Evolutionary conservation across 2,113 vertebrate species (phyloP).

Genomic region (Laticauda laticaudata): DNA sequence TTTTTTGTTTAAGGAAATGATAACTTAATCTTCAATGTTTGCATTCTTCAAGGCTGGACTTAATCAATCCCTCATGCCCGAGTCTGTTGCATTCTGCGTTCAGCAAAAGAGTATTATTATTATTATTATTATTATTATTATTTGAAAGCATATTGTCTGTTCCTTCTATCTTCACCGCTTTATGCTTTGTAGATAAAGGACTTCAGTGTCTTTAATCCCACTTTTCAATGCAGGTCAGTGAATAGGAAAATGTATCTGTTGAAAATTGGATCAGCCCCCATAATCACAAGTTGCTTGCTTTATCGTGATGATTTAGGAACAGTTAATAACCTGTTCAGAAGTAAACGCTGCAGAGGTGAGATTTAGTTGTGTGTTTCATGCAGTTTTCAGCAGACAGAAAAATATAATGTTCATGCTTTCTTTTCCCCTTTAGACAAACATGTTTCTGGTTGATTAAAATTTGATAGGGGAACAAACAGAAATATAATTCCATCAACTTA

Average conservation of each 20-base stretch:
- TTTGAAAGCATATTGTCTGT: conserved; percentile 56
- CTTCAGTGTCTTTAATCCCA: background rate
- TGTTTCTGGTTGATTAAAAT: background rate
- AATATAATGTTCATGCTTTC: background rate
- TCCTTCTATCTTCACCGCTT: conserved; percentile 38
- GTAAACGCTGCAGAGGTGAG: background rate
- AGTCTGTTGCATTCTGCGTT: conserved; percentile 67
- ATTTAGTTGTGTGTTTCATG: background rate
- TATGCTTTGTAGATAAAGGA: conserved; percentile 45
- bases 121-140: conserved; percentile 21
- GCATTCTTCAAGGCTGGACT: conserved; percentile 68
- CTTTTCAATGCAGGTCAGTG: background rate
- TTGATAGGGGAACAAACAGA: background rate
- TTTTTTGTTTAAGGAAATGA: conserved; percentile 66
- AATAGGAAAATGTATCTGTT: background rate
- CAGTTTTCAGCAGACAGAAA: background rate
- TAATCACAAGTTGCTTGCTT: background rate
- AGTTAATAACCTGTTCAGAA: background rate
- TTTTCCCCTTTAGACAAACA: background rate
- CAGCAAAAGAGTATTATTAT: background rate
- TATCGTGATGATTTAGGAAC: background rate
- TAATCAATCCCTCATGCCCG: conserved; percentile 62
- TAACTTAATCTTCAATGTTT: conserved; percentile 75
- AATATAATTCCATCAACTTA: background rate
- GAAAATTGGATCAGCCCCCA: background rate